Evolutionary conservation across 2,888 invertebrate species (phyloP), one percentile per base, ranked within the genome.

Genomic region (Aleiodes leptofemur): DNA sequence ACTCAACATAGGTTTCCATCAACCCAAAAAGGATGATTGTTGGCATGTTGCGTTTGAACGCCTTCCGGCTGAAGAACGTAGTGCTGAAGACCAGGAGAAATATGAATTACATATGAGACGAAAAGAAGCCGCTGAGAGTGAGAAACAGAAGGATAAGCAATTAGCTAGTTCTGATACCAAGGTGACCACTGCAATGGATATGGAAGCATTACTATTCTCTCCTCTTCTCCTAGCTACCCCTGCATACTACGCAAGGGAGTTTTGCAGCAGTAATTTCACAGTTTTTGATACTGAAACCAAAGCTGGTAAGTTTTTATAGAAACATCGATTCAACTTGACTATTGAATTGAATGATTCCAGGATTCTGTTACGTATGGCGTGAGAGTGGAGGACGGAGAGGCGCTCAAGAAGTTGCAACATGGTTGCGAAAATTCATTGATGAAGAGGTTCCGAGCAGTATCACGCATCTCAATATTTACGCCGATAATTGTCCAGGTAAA

Each of bases 1-100:
- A 8, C 29, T 11, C 6, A 11, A 11, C 2, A 8, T 57, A 5
- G 29, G 11, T 6, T 57, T 57, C 29, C 57, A 57, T 57, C 57
- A 57, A 57, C 57, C 57, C 7, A 57, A 57, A 11, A 57, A 57
- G n/a, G 57, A 57, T 8, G 8, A 57, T 1, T 57, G 57, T n/a
- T 57, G 57, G 57, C n/a, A n/a, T 11, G 57, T 29, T 5, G 31
- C 31, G 23, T 57, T 57, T n/a, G 14, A 55, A n/a, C 14, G 14
- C 8, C 14, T 55, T 14, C 14, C n/a, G 7, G 13, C 23, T 3
- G 6, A 57, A 23, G 23, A 57, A 57, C 57, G 29, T 11, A 8
- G 5, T 13, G 8, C 29, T 7, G 31, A 57, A 23, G 8, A 31
- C 9, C 31, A 31, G 8, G 57, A 23, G 31, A 23, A 9, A 57